phyloP scores from a whole-genome alignment of 2,113 vertebrate species.

The Stomatorhinus ivindoensis region DNA sequence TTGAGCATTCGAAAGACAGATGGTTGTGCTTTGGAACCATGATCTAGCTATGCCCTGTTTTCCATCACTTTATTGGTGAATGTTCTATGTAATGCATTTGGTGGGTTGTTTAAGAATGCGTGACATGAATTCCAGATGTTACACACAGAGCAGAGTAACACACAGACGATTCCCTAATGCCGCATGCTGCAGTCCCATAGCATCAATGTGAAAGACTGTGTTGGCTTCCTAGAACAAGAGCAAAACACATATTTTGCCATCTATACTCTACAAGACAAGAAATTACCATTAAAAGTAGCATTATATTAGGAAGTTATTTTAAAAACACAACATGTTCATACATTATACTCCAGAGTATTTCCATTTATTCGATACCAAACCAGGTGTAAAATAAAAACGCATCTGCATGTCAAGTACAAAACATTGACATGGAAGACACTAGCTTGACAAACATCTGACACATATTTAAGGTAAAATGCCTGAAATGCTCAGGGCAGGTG shows the following conservation, averaged over 20 bases:
- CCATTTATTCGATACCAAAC: not conserved
- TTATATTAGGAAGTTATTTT: not conserved
- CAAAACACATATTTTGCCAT: slow-evolving; percentile 9
- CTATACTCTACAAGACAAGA: not conserved
- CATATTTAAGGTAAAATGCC: not conserved
- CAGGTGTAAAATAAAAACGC: not conserved
- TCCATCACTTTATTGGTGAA: not conserved
- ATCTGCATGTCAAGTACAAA: not conserved
- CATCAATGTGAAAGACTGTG: slow-evolving; percentile 16
- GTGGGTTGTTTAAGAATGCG: not conserved
- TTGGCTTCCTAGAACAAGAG: slow-evolving; percentile 9
- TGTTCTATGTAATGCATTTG: not conserved
- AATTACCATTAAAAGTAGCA: slow-evolving; percentile 13
- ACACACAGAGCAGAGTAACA: slow-evolving; percentile 1
- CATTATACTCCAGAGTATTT: not conserved
- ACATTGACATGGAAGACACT: not conserved
- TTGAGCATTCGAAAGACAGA: not conserved
- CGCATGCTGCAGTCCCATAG: not conserved
- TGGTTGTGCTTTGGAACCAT: not conserved
- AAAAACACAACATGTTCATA: not conserved
- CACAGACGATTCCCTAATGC: not conserved
- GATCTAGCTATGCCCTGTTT: not conserved
- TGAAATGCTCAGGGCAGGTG: not conserved
- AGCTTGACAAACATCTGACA: not conserved
- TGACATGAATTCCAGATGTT: slow-evolving; percentile 1